Evolutionary conservation across 2,888 invertebrate species (phyloP).

Genomic region (Priapulus caudatus): DNA sequence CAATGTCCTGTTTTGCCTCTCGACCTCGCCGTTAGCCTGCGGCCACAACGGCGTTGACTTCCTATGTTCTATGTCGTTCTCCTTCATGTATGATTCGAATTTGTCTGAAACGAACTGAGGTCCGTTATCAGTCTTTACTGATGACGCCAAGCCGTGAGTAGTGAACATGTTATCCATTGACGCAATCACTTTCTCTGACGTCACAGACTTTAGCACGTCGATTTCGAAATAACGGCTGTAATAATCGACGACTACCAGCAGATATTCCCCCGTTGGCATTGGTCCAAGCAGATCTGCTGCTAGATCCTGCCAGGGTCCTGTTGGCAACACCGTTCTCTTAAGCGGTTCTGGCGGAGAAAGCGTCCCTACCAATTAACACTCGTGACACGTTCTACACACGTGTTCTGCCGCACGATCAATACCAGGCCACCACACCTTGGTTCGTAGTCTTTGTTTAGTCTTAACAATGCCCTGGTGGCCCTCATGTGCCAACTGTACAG

Average conservation of each 20-base stretch:
- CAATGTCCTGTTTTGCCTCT: conserved; percentile 20
- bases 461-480: conserved; percentile 21
- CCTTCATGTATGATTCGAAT: conserved; percentile 16
- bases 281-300: conserved; percentile 20
- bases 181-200: conserved; percentile 17
- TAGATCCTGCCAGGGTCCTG: conserved; percentile 20
- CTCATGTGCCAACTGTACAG: conserved; percentile 19
- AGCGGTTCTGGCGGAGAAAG: conserved; percentile 15
- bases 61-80: conserved; percentile 17
- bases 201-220: conserved; percentile 16
- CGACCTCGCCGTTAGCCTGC: conserved; percentile 20
- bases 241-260: too few relatives aligned
- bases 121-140: too few relatives aligned
- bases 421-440: conserved; percentile 22
- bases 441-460: conserved; percentile 19
- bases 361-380: neutral
- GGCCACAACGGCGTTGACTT: conserved; percentile 18
- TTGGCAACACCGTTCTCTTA: conserved; percentile 15
- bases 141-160: conserved; percentile 17
- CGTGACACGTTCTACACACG: conserved; percentile 6
- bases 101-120: conserved; percentile 16
- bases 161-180: conserved; percentile 18
- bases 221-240: too few relatives aligned
- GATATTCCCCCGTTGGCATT: conserved; percentile 9
- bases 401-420: conserved; percentile 15